phyloP scores from a whole-genome alignment of 2,797 vertebrate genomes.

The Passerculus sandwichensis region DNA sequence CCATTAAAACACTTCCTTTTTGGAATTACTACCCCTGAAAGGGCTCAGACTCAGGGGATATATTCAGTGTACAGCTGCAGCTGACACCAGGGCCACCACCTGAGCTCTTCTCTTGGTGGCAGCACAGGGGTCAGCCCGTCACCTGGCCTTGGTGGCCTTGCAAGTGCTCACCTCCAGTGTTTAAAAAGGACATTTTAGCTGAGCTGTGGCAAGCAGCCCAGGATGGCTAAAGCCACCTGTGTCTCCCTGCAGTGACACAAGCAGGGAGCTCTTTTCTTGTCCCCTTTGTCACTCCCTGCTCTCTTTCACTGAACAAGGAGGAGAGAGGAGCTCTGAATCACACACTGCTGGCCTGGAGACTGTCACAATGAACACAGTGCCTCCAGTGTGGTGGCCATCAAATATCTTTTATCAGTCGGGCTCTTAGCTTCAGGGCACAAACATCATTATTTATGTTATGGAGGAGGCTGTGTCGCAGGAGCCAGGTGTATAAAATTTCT shows the following conservation, averaged over 20 bases:
- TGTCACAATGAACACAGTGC: background rate
- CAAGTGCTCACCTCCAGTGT: background rate
- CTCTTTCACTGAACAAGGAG: background rate
- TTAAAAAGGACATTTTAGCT: background rate
- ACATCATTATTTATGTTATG: accelerated
- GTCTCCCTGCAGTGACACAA: background rate
- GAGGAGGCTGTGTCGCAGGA: background rate
- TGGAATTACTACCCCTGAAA: background rate
- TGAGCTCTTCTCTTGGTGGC: background rate
- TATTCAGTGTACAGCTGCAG: background rate
- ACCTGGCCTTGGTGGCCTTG: background rate
- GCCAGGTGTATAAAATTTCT: background rate
- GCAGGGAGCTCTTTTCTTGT: background rate
- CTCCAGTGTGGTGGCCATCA: accelerated
- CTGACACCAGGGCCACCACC: background rate
- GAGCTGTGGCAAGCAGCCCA: background rate
- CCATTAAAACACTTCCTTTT: background rate
- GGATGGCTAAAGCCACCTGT: background rate
- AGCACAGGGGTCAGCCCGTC: background rate
- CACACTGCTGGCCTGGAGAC: background rate
- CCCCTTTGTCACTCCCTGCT: background rate
- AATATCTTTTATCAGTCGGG: background rate
- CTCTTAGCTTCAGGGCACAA: background rate
- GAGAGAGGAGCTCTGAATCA: background rate
- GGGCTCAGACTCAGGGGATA: background rate